Evolutionary conservation across 1,140 invertebrate genomes (phyloP), one percentile per base, ranked within the genome.

Genomic region (Ceratina calcarata): DNA sequence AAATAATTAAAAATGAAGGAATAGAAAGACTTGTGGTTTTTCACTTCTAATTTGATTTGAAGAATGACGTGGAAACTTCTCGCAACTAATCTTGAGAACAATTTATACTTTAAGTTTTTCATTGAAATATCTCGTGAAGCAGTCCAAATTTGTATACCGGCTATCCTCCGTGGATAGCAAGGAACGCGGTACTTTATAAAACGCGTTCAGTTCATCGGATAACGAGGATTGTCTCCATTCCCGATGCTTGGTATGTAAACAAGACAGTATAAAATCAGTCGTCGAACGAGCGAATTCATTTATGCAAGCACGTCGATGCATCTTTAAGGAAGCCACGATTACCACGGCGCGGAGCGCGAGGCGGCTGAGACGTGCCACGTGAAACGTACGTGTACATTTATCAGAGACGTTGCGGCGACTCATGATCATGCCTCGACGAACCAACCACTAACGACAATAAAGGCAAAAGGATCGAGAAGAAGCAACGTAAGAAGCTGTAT

Each of bases 401-500:
- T 78, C 68, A 57, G 27, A 37, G 60, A 62, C 67, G 24, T 45
- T 53, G 65, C 74, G 67, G 45, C 58, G 58, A 64, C 27, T 64
- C 20, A 45, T 15, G 76, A 78, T 78, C 68, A 71, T 55, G 73
- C 22, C 66, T 37, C 27, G 27, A 32, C 69, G 64, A 45, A 51
- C 66, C 24, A 32, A 32, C 27, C 27, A 2, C 27, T 32, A 32
- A 70, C 55, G 83, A 77, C 78, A 71, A 84, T 84, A 85, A 85
- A 85, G 64, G 82, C 22, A 69, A 82, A 71, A 70, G 71, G 75
- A 77, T 61, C 58, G 64, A 73, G 67, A 86, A 86, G 72, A 80
- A 67, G 61, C 37, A 15, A 49, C 24, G 75, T 80, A 86, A 86
- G 81, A 86, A 86, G 84, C 76, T 20, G 84, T 68, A 82, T 86